Evolutionary conservation across 35 echinoderm and acorn worm species (phyloP), one percentile per base, ranked within the genome.

Genomic region (Holothuria glaberrima): DNA sequence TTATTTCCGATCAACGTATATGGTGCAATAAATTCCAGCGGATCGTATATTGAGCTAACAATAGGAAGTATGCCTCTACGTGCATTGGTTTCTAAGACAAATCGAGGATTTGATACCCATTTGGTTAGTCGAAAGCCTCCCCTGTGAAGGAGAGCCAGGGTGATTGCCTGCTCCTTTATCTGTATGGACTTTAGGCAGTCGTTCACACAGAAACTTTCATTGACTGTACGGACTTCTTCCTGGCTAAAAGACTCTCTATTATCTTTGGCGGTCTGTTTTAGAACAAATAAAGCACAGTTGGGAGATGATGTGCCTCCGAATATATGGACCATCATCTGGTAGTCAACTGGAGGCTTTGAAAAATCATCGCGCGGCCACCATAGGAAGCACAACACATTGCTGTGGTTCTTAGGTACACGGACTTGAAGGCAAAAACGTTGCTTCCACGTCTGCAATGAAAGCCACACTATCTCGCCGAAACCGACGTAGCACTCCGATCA

Each of bases 31-130:
- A 94, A 65, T 66, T 88, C 92, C 52, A 90, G 41, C 22, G 92
- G 92, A 79, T 94, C 88, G 83, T 90, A 94, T 35, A 94, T 60
- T 20, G 92, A 94, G 50, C 59, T 61, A 73, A 93, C 91, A 10
- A 60, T 57, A 21, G 65, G 68, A 0, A 91, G 90, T 35, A 91
- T 73, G n/a, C 80, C 90, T 62, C 88, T 25, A 80, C 88, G 48
- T 35, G 89, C 52, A 31, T 41, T 54, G 89, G 82, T 71, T 65
- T 46, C 67, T 16, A 94, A 12, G 2, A 94, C 92, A 18, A 38
- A 31, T 57, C 88, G n/a, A 26, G 48, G 61, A 46, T 94, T 63
- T 4, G 44, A 46, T 4, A 46, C 44, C 44, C 44, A 46, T 46
- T 46, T 46, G 4, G 44, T 46, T 4, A 46, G 44, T 46, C 44